These are phyloP conservation scores for Oryzias curvinotus DNA, from an alignment of 2,113 vertebrate genomes.

Conservation along the genomic window DNA sequence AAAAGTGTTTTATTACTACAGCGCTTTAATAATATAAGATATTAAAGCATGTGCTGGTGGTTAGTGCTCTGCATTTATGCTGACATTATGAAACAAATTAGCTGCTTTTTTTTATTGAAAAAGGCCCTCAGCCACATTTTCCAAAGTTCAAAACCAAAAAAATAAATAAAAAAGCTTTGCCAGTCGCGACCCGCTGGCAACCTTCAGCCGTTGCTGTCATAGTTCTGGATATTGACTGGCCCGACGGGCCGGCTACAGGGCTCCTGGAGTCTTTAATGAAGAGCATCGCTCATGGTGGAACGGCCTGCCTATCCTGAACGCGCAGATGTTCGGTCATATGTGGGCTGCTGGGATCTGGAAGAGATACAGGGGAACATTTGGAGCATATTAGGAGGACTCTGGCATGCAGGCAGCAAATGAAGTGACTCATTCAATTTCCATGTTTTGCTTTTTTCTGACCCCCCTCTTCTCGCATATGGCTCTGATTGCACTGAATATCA, in stretches of 20 bases:
- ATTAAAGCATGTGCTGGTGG: too few relatives aligned
- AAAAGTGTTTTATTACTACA: too few relatives aligned
- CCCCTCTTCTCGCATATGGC: slow-evolving; percentile 30
- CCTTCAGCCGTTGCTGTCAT: slow-evolving; percentile 29
- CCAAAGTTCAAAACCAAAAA: too few relatives aligned
- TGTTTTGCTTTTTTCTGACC: slow-evolving; percentile 34
- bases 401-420: slow-evolving; percentile 68
- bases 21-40: too few relatives aligned
- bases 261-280: slow-evolving; percentile 64
- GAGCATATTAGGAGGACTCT: slow-evolving; percentile 58
- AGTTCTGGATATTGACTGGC: slow-evolving; percentile 41
- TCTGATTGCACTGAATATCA: slow-evolving; percentile 53
- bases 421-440: slow-evolving; percentile 66
- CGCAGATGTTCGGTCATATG: slow-evolving; percentile 37
- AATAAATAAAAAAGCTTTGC: neutral
- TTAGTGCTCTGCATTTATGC: too few relatives aligned
- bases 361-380: slow-evolving; percentile 54
- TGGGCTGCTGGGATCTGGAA: slow-evolving; percentile 19
- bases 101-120: too few relatives aligned
- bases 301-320: slow-evolving; percentile 34
- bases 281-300: slow-evolving; percentile 51
- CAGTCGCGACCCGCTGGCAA: slow-evolving; percentile 35
- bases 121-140: too few relatives aligned
- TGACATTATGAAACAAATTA: too few relatives aligned
- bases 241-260: slow-evolving; percentile 60